phyloP scores from a whole-genome alignment of 2,888 invertebrate species.

The Cataglyphis cursor region DNA sequence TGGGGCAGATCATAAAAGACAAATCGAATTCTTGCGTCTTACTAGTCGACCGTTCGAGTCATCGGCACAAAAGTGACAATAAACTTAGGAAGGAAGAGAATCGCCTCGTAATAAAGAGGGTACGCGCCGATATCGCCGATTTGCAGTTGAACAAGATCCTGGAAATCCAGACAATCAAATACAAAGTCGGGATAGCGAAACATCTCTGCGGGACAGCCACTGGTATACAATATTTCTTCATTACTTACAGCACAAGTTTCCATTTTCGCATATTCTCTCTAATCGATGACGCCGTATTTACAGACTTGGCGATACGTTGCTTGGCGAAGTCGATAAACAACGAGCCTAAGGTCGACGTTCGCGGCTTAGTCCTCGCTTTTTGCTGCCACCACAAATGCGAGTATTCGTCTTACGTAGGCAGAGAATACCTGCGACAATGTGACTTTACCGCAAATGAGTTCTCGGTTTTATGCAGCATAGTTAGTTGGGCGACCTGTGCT shows the following conservation, averaged over 20 bases:
- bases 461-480: constrained; percentile 92
- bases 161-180: constrained; percentile 86
- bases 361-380: constrained; percentile 92
- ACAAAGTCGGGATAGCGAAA: constrained; percentile 92
- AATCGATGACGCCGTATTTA: constrained; percentile 60
- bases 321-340: constrained; percentile 87
- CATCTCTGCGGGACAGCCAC: constrained; percentile 97
- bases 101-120: constrained; percentile 88
- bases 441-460: constrained; percentile 90
- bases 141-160: constrained; percentile 89
- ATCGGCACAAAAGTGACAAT: constrained; percentile 94
- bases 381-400: constrained; percentile 97
- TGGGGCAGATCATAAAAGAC: constrained; percentile 89
- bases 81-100: constrained; percentile 87
- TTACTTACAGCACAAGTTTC: background rate
- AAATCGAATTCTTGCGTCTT: constrained; percentile 88
- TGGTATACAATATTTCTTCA: constrained; percentile 87
- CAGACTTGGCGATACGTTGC: constrained; percentile 92
- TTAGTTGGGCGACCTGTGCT: constrained; percentile 97
- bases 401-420: constrained; percentile 91
- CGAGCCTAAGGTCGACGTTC: constrained; percentile 83
- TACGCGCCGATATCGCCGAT: constrained; percentile 94
- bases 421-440: constrained; percentile 88
- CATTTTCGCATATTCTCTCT: background rate
- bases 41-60: constrained; percentile 93